phyloP scores from a whole-genome alignment of 2,797 vertebrate species.

The Pelochelys cantorii region DNA sequence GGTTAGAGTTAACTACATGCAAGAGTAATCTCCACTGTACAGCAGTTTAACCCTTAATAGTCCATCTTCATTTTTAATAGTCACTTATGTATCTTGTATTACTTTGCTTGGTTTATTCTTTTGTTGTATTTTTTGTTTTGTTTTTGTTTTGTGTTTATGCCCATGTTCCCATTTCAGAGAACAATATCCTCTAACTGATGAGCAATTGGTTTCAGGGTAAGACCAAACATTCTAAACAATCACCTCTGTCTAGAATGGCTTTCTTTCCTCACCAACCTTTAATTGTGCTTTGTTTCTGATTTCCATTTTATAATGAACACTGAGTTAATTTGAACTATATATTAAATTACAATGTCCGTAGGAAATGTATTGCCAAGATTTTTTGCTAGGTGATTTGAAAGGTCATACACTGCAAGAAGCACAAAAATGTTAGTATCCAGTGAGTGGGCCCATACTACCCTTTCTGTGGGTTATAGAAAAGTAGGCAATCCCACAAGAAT shows the following conservation, averaged over 20 bases:
- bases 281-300: slow-evolving; percentile 77
- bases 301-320: slow-evolving; percentile 67
- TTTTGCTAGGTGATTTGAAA: slow-evolving; percentile 42
- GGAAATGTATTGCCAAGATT: slow-evolving; percentile 16
- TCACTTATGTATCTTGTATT: slow-evolving; percentile 75
- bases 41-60: slow-evolving; percentile 27
- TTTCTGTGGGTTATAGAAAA: background rate
- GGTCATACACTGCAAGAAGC: background rate
- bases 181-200: slow-evolving; percentile 93
- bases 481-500: background rate
- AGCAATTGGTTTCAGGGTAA: slow-evolving; percentile 98
- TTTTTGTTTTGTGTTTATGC: slow-evolving; percentile 88
- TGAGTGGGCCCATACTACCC: background rate
- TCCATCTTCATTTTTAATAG: slow-evolving; percentile 64
- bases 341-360: slow-evolving; percentile 48
- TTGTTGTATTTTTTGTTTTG: slow-evolving; percentile 77
- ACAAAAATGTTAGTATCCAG: too few species aligned
- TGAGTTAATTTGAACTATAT: slow-evolving; percentile 58
- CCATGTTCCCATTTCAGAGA: slow-evolving; percentile 96
- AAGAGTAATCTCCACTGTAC: slow-evolving; percentile 20
- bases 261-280: slow-evolving; percentile 79
- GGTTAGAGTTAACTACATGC: too few species aligned
- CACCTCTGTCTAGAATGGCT: slow-evolving; percentile 87
- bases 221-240: slow-evolving; percentile 87
- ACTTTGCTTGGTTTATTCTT: slow-evolving; percentile 76